Conservation (phyloP, 2,113 vertebrate species). For the Piaya cayana region DNA sequence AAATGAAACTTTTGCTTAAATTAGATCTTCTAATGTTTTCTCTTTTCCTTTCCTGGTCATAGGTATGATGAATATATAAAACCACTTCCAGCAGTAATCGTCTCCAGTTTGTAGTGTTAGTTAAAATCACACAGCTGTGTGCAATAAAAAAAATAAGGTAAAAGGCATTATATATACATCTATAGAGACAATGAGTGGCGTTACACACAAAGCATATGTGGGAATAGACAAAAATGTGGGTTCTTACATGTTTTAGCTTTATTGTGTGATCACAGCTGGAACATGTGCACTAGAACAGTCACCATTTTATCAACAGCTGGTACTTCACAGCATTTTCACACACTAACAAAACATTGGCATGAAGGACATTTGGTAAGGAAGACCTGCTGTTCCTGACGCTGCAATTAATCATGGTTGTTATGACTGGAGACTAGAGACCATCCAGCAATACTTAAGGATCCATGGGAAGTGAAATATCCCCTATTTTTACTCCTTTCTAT, state of each 20-base stretch:
- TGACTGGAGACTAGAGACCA: not conserved
- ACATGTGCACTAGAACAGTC: not conserved
- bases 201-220: not conserved
- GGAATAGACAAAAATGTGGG: not conserved
- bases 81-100: not conserved
- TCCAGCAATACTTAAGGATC: not conserved
- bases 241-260: not conserved
- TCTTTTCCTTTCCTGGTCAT: not conserved
- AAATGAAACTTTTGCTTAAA: not conserved
- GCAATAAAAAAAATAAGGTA: not conserved
- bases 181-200: not conserved
- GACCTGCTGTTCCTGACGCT: not conserved
- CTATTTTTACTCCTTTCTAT: not conserved
- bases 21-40: not conserved
- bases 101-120: not conserved
- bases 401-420: not conserved
- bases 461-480: not conserved
- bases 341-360: not conserved
- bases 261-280: slow-evolving; percentile 18
- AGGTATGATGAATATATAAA: not conserved
- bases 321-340: not conserved
- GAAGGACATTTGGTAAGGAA: not conserved
- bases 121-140: slow-evolving; percentile 7
- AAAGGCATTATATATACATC: not conserved
- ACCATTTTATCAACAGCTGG: slow-evolving; percentile 16